phyloP scores from a whole-genome alignment of 1,140 invertebrate genomes.

The Pseudomyrmex cubaensis region DNA sequence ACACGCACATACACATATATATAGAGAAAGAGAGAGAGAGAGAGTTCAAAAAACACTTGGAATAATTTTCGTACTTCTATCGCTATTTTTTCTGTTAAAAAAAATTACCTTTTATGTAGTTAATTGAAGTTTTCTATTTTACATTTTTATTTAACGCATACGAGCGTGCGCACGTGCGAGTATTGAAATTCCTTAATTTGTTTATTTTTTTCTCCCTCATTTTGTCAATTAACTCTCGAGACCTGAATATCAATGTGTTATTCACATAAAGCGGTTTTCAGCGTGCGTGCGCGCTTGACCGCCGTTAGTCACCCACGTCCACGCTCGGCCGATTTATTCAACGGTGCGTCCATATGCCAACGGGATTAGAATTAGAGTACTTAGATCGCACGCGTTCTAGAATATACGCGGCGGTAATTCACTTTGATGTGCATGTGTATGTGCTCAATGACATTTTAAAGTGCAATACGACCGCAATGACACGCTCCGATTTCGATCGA shows the following conservation, averaged over 20 bases:
- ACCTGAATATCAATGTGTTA: background rate
- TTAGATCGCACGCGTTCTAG: constrained; percentile 48
- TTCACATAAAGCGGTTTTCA: background rate
- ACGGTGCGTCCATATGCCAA: constrained; percentile 68
- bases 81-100: too few relatives aligned
- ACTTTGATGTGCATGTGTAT: constrained; percentile 17
- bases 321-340: constrained; percentile 38
- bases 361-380: constrained; percentile 69
- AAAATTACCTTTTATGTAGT: too few relatives aligned
- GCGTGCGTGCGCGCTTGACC: background rate
- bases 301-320: background rate
- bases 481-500: constrained; percentile 62
- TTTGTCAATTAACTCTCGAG: constrained; percentile 23
- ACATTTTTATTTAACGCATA: too few relatives aligned
- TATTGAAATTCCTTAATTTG: background rate
- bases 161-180: too few relatives aligned
- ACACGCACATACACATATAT: too few relatives aligned
- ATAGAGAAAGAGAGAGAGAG: too few relatives aligned
- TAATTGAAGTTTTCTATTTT: too few relatives aligned
- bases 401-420: constrained; percentile 50
- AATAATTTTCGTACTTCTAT: too few relatives aligned
- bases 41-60: too few relatives aligned
- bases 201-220: background rate
- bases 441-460: constrained; percentile 38
- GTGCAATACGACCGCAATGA: constrained; percentile 40